A percentile compares a stretch with the other conserved stretches of the same genome.
Evolutionary conservation across 2,113 vertebrate genomes (phyloP).

Genomic region (Clarias batrachus): DNA sequence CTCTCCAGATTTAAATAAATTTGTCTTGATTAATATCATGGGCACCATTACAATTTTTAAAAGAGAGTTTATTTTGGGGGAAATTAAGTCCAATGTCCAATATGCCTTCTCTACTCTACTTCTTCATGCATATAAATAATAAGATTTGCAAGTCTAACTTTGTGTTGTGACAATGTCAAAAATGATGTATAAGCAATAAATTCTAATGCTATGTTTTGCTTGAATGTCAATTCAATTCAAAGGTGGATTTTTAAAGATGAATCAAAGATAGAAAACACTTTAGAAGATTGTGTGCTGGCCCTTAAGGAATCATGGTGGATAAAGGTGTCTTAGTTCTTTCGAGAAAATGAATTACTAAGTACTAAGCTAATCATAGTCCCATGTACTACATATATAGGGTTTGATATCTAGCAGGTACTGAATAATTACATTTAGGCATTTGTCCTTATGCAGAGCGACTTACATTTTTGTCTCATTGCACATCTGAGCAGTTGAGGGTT

Average conservation of each 20-base stretch:
- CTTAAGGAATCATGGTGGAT: neutral
- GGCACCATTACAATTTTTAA: constrained; percentile 53
- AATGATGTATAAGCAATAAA: neutral
- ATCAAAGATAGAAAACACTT: neutral
- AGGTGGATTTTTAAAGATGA: neutral
- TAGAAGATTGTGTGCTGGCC: neutral
- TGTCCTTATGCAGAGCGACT: too few relatives aligned
- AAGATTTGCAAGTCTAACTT: neutral
- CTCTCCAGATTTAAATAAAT: constrained; percentile 44
- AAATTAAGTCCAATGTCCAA: constrained; percentile 60
- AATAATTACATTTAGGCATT: neutral
- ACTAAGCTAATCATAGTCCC: neutral
- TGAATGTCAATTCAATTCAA: neutral
- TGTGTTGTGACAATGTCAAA: neutral
- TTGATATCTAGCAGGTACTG: neutral
- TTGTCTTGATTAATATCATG: constrained; percentile 52
- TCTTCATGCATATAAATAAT: constrained; percentile 22
- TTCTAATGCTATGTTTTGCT: neutral
- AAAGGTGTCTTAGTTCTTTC: neutral
- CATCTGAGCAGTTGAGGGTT: too few relatives aligned
- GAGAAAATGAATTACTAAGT: neutral
- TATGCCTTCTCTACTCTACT: constrained; percentile 12
- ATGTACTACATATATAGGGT: neutral
- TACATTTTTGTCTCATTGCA: too few relatives aligned
- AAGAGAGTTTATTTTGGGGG: constrained; percentile 23